phyloP scores from a whole-genome alignment of 2,113 vertebrate genomes.

The Myrmecophaga tridactyla region DNA sequence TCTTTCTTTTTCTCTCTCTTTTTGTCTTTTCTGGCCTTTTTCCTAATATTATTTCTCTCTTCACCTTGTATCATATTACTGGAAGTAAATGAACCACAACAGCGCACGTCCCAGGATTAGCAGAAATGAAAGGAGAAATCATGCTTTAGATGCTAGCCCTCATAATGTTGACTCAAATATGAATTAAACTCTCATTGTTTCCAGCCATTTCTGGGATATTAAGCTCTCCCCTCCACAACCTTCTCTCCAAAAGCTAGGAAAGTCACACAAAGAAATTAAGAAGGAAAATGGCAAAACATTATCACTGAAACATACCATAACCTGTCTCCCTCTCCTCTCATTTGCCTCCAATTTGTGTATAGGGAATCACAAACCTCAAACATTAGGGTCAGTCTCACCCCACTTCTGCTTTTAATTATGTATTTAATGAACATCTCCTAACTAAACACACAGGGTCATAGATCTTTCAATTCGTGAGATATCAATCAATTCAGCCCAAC shows the following conservation, averaged over 20 bases:
- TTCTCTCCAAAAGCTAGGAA: not conserved
- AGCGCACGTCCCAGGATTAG: not conserved
- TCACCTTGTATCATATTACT: not conserved
- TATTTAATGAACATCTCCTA: too few species aligned
- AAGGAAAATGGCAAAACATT: not conserved
- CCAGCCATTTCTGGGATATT: not conserved
- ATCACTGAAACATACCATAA: not conserved
- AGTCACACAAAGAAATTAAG: not conserved
- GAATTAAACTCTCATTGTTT: not conserved
- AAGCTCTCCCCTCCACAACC: fast-evolving
- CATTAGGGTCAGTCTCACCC: not conserved
- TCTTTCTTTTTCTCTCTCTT: not conserved
- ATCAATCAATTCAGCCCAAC: too few species aligned
- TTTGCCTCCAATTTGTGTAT: not conserved
- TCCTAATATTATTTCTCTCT: not conserved
- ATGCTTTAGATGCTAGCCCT: not conserved
- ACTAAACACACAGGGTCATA: too few species aligned
- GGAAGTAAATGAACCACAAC: not conserved
- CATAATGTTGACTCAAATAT: not conserved
- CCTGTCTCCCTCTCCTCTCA: not conserved
- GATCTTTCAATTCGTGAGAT: too few species aligned
- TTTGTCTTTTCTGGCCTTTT: not conserved
- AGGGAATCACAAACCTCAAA: not conserved
- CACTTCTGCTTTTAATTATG: not conserved
- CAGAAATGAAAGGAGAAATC: not conserved